phyloP scores from a whole-genome alignment of 2,113 vertebrate genomes.

The Athene noctua region DNA sequence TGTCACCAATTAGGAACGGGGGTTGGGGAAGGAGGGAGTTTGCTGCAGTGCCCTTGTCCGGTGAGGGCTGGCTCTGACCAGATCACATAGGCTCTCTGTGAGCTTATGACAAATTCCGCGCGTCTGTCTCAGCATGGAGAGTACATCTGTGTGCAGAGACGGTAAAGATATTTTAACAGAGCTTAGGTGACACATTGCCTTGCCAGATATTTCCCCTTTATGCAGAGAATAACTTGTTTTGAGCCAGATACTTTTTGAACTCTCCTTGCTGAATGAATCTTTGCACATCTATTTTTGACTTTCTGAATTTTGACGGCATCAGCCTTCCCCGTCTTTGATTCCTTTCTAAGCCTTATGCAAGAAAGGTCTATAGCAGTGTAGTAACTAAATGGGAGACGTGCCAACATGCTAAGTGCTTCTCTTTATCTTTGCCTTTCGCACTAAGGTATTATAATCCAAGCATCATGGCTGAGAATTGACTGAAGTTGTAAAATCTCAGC shows the following conservation, averaged over 20 bases:
- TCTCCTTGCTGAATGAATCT: neutral
- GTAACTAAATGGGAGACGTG: neutral
- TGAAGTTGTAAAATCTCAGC: neutral
- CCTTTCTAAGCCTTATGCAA: neutral
- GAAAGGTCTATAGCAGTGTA: neutral
- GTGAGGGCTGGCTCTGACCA: neutral
- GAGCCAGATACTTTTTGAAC: accelerated
- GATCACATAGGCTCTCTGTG: neutral
- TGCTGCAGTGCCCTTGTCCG: neutral
- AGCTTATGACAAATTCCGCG: neutral
- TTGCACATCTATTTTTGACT: neutral
- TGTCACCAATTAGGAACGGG: neutral
- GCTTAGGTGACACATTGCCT: neutral
- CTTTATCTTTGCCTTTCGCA: neutral
- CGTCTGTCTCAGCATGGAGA: neutral
- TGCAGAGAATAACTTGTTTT: neutral
- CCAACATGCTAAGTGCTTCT: neutral
- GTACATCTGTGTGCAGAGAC: neutral
- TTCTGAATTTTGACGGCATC: neutral
- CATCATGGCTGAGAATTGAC: neutral
- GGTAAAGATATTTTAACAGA: neutral
- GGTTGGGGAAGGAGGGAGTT: neutral
- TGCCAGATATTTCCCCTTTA: neutral
- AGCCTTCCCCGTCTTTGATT: neutral
- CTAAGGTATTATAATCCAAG: neutral